phyloP scores from a whole-genome alignment of 1,140 invertebrate genomes.

The Drosophila orena region DNA sequence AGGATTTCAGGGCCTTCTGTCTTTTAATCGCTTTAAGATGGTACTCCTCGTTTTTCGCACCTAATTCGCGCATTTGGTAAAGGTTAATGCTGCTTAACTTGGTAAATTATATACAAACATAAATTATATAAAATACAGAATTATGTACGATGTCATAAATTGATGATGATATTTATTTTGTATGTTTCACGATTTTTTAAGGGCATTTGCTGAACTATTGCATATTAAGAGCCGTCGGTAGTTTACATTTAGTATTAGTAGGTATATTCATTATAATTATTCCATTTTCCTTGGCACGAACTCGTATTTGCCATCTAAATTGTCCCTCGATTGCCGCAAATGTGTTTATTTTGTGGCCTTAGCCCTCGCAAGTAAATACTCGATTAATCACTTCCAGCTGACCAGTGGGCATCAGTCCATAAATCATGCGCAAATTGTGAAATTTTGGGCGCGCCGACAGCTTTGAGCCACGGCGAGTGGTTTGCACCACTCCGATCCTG shows the following conservation, averaged over 20 bases:
- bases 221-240: not conserved
- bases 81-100: not conserved
- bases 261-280: no score
- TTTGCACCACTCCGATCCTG: slow-evolving; percentile 25
- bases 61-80: not conserved
- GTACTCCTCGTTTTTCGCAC: not conserved
- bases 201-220: not conserved
- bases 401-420: slow-evolving; percentile 29
- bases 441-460: slow-evolving; percentile 61
- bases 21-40: slow-evolving; percentile 25
- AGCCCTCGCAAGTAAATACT: not conserved
- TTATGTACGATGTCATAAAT: no score
- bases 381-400: slow-evolving; percentile 33
- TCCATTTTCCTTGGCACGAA: no score
- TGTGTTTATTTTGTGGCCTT: not conserved
- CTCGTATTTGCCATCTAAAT: no score
- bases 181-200: not conserved
- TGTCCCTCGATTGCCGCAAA: not conserved
- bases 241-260: not conserved
- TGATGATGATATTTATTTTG: no score
- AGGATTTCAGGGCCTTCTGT: slow-evolving; percentile 11
- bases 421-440: slow-evolving; percentile 62
- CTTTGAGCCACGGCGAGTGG: slow-evolving; percentile 52
- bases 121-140: no score
- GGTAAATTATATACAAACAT: no score